Conservation (phyloP, 2,888 invertebrate genomes). For the Anoplius nigerrimus region DNA sequence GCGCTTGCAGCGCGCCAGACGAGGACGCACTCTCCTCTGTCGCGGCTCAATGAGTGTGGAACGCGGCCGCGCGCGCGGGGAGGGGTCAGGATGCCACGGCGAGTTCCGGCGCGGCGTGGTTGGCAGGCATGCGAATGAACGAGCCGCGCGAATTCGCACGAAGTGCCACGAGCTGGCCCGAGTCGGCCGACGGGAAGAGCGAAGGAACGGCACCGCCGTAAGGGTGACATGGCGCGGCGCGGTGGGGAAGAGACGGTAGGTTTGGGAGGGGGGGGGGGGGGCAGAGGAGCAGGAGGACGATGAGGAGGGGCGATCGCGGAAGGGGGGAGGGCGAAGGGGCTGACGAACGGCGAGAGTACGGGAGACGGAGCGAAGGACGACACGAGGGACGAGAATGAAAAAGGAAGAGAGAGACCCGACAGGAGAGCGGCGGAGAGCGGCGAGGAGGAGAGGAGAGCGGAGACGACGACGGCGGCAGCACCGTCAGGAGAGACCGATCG, state of each 20-base stretch:
- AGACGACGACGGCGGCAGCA: too few species aligned
- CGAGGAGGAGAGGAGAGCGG: slow-evolving; percentile 36
- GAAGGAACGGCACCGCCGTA: slow-evolving; percentile 18
- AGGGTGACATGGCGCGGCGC: slow-evolving; percentile 9
- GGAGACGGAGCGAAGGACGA: slow-evolving; percentile 13
- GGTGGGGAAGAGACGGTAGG: slow-evolving; percentile 2
- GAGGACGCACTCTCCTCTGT: slow-evolving; percentile 4
- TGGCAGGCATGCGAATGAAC: slow-evolving; percentile 50
- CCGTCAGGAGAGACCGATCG: neutral
- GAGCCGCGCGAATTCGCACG: slow-evolving; percentile 24
- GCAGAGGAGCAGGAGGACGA: slow-evolving; percentile 22
- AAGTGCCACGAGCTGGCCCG: neutral
- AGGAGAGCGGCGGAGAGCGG: slow-evolving; percentile 35
- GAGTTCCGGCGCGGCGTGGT: slow-evolving; percentile 37
- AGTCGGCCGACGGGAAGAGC: slow-evolving; percentile 19
- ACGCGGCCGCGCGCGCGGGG: slow-evolving; percentile 4
- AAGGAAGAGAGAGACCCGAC: slow-evolving; percentile 22
- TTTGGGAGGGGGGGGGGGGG: slow-evolving; percentile 2
- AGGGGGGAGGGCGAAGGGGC: slow-evolving; percentile 31
- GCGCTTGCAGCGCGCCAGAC: neutral
- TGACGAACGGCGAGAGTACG: slow-evolving; percentile 19
- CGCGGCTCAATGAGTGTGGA: slow-evolving; percentile 17
- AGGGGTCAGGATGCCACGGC: slow-evolving; percentile 21
- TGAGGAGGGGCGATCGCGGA: slow-evolving; percentile 23
- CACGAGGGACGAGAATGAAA: slow-evolving; percentile 29